Evolutionary conservation across 2,888 invertebrate species (phyloP).

Genomic region (Sesia bembeciformis): DNA sequence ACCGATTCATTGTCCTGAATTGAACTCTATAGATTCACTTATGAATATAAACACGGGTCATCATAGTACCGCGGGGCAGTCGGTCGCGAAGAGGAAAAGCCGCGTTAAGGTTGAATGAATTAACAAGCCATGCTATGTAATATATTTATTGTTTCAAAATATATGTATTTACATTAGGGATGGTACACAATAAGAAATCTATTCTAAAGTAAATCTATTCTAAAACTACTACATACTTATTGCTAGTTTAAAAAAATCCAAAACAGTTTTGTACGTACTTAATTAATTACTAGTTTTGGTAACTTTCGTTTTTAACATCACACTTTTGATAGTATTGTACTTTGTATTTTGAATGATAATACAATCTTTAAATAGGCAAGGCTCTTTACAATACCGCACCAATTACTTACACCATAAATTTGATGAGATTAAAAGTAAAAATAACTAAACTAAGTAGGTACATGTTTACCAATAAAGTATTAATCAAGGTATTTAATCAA

Average conservation of each 20-base stretch:
- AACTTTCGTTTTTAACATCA: constrained; percentile 29
- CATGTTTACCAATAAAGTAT: not conserved
- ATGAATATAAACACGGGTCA: not conserved
- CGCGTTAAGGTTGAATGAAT: constrained; percentile 7
- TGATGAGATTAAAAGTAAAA: not conserved
- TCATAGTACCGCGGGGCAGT: not conserved
- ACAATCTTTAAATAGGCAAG: not conserved
- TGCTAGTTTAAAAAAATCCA: no score
- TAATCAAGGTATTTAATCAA: not conserved
- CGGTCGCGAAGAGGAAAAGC: constrained; percentile 7
- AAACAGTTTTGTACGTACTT: no score
- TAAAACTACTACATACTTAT: no score
- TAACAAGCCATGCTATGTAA: no score
- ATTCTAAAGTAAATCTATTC: no score
- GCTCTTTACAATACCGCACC: not conserved
- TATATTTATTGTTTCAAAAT: not conserved
- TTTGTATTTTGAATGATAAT: not conserved
- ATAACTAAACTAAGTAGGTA: not conserved
- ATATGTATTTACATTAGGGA: not conserved
- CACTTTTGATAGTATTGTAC: not conserved
- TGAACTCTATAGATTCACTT: constrained; percentile 17
- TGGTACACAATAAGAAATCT: no score
- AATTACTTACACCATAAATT: not conserved
- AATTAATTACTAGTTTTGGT: constrained; percentile 44
- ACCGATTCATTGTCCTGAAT: constrained; percentile 28